These are phyloP conservation scores for Eilema griseolum DNA, from an alignment of 2,888 invertebrate species.

Conservation along the genomic window DNA sequence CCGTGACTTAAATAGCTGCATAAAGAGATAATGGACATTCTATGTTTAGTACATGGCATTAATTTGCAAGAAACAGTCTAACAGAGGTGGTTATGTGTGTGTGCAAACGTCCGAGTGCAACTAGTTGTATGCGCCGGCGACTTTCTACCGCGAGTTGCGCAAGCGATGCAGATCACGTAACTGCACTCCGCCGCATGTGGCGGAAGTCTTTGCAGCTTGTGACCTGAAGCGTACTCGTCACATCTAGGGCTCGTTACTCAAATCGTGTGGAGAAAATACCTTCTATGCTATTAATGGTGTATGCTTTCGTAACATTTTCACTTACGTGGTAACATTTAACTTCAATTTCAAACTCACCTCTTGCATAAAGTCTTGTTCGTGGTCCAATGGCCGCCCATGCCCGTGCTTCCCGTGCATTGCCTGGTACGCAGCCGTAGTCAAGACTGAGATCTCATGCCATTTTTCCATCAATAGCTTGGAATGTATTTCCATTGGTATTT, in stretches of 20 bases:
- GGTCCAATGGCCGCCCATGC: constrained; percentile 80
- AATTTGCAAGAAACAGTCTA: constrained; percentile 66
- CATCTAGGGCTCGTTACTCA: constrained; percentile 62
- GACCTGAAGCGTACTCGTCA: constrained; percentile 67
- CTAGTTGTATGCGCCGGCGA: constrained; percentile 72
- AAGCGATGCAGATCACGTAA: constrained; percentile 86
- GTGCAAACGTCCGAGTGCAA: constrained; percentile 78
- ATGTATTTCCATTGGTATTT: constrained; percentile 98
- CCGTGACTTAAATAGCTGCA: constrained; percentile 46
- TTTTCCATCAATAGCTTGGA: constrained; percentile 98
- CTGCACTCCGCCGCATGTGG: constrained; percentile 78
- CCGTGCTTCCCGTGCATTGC: constrained; percentile 92
- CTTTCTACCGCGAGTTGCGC: constrained; percentile 83
- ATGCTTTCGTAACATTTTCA: constrained; percentile 34
- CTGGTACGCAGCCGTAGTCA: constrained; percentile 97
- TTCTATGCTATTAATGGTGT: constrained; percentile 19
- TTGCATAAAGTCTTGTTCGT: constrained; percentile 94
- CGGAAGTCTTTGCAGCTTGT: constrained; percentile 83
- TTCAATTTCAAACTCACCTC: constrained; percentile 88
- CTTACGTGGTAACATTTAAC: constrained; percentile 26
- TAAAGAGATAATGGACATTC: constrained; percentile 59
- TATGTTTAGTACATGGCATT: constrained; percentile 60
- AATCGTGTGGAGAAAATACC: constrained; percentile 41
- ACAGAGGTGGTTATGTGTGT: constrained; percentile 73
- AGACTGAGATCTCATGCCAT: constrained; percentile 98